Base-by-base conservation (phyloP, 1,140 invertebrate species). In the Drosophila triauraria region DNA sequence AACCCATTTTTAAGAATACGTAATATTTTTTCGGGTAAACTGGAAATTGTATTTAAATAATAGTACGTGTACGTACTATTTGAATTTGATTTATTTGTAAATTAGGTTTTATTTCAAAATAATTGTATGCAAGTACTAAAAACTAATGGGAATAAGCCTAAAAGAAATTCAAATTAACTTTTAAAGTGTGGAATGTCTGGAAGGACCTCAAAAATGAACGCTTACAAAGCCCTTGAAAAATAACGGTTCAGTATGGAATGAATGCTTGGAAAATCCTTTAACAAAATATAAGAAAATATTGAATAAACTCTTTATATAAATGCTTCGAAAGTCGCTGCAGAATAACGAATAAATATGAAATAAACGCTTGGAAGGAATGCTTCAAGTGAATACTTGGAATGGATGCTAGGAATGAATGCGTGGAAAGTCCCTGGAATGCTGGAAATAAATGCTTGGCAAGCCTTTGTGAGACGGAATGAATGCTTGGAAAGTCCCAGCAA, bases 21-120 rank as follows among this genome's bases (percentile, higher is more conserved):
- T 53, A 53, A 53, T 53, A 35, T 51, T 51, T 50, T 51, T n/a
- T 6, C 13, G n/a, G 15, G 25, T 46, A 15, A 40, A 15, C 4
- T 40, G n/a, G n/a, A n/a, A n/a, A n/a, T 15, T 15, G 4, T n/a
- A n/a, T n/a, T n/a, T n/a, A n/a, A n/a, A 12, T 40, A 13, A 40
- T 40, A 2, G 15, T 4, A 15, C 38, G 38, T 40, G 15, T 40
- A 6, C 38, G 38, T 40, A 15, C 15, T 15, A 15, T 40, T 32
- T 32, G 8, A 32, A 15, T 15, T 13, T 40, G 4, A 4, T 35
- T 35, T 12, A 10, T 35, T 0, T 35, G 32, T 38, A 38, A 42
- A 42, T 7, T 42, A 0, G 5, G 40, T 6, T 42, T n/a, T 3
- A n/a, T n/a, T 2, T n/a, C n/a, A n/a, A 42, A 42, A n/a, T 42